Conservation (phyloP, 2,888 invertebrate species). For the Tetanocera ferruginea region DNA sequence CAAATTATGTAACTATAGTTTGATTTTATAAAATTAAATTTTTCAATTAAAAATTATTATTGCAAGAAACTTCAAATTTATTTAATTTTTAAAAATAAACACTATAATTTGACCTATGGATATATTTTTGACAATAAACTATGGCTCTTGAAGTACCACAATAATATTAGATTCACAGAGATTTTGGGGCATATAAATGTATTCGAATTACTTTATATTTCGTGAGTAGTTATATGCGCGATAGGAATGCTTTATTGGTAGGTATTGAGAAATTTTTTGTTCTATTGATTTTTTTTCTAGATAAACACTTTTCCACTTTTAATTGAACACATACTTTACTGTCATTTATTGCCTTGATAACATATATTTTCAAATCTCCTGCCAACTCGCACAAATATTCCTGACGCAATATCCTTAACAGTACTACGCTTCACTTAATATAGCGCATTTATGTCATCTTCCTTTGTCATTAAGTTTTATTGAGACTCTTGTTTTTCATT, state of each 20-base stretch:
- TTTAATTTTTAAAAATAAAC: too few relatives aligned
- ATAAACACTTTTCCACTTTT: not conserved
- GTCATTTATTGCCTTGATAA: not conserved
- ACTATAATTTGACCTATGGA: too few relatives aligned
- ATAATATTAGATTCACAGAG: too few relatives aligned
- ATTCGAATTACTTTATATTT: not conserved
- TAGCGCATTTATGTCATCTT: not conserved
- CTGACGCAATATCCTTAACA: not conserved
- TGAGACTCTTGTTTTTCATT: conserved; percentile 17
- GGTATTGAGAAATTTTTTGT: not conserved
- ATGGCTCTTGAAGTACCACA: too few relatives aligned
- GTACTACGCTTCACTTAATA: not conserved
- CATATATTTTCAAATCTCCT: not conserved
- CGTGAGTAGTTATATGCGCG: not conserved
- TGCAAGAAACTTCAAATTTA: too few relatives aligned
- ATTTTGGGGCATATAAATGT: too few relatives aligned
- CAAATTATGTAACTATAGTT: too few relatives aligned
- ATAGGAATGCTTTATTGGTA: not conserved
- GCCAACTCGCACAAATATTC: not conserved
- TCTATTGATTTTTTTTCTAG: not conserved
- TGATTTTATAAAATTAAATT: too few relatives aligned
- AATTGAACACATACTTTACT: not conserved
- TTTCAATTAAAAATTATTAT: too few relatives aligned
- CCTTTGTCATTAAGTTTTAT: conserved; percentile 5
- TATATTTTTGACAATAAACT: too few relatives aligned